Evolutionary conservation across 2,888 invertebrate genomes (phyloP), one percentile per base, ranked within the genome.

Genomic region (Drosophila subsilvestris): DNA sequence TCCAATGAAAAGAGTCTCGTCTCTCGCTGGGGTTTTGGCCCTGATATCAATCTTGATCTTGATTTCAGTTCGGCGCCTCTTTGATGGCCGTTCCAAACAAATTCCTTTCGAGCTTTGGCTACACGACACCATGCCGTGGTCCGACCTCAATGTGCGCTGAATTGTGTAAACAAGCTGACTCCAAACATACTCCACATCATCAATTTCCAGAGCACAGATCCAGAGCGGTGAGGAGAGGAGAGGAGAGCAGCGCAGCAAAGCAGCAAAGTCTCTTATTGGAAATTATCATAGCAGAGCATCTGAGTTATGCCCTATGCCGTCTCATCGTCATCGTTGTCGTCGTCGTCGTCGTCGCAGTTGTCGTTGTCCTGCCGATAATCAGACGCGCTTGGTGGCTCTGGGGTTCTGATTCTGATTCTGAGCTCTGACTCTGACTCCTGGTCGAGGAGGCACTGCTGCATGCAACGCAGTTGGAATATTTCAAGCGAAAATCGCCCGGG

Each of bases 81-180:
- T 83, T 83, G 83, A 83, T 87, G 88, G 83, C 88, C 80, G 62
- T 79, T 75, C 80, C 76, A 74, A 83, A 80, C 84, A 75, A 83
- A 83, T 88, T 86, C 88, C 79, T 85, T 68, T 63, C 50, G 54
- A 51, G 70, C 70, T 70, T 70, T 62, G 66, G 66, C 74, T 76
- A 68, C 61, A 71, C 55, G 63, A 79, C 74, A 79, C 65, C 63
- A 82, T 51, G 62, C 60, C 63, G 58, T 50, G 59, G 56, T 32
- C 67, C 89, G 86, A 86, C 89, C 89, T 87, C 89, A 78, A 90
- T 90, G 91, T 89, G 89, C 90, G 90, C 79, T 91, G 91, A 90
- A 89, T 91, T 90, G 90, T 90, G 90, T 90, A 90, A 90, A 91
- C 90, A 90, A 89, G 91, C 90, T 90, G 91, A 90, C 90, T 86